A percentile compares a stretch with the other conserved stretches of the same genome.
Conservation (phyloP, 2,113 vertebrate genomes). For the Mobula hypostoma region DNA sequence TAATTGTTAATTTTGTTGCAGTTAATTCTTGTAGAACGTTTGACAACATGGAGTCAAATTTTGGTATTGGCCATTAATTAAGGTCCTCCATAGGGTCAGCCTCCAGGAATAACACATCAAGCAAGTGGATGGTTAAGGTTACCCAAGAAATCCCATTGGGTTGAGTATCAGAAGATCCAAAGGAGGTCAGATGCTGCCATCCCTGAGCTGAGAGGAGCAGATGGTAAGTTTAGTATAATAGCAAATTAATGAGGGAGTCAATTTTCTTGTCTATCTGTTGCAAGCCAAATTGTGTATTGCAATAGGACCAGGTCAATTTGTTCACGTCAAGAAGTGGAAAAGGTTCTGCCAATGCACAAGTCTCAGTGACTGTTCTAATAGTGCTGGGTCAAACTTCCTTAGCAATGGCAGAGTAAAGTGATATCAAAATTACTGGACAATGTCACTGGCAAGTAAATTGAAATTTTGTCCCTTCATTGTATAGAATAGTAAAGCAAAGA, state of each 20-base stretch:
- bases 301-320: slow-evolving; percentile 27
- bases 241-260: slow-evolving; percentile 25
- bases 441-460: not conserved
- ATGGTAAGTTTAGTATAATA: slow-evolving; percentile 23
- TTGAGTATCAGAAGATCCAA: slow-evolving; percentile 16
- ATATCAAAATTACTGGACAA: slow-evolving; percentile 3
- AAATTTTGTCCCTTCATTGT: not conserved
- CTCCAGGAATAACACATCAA: slow-evolving; percentile 14
- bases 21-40: not conserved
- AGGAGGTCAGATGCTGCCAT: slow-evolving; percentile 24
- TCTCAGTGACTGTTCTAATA: not conserved
- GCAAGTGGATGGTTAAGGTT: slow-evolving; percentile 25
- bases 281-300: slow-evolving; percentile 1
- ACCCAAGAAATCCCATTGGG: slow-evolving; percentile 18
- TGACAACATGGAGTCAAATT: not conserved
- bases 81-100: not conserved
- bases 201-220: slow-evolving; percentile 18
- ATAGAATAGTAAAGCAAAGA: not conserved
- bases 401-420: not conserved
- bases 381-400: not conserved
- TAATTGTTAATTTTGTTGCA: slow-evolving; percentile 9
- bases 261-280: slow-evolving; percentile 5
- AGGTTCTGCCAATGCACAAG: not conserved
- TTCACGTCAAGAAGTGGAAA: slow-evolving; percentile 20
- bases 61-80: not conserved